A percentile compares a stretch with the other conserved stretches of the same genome.
These are phyloP conservation scores for Meloidogyne exigua DNA, from an alignment of 1,140 invertebrate species.

Conservation along the genomic window DNA sequence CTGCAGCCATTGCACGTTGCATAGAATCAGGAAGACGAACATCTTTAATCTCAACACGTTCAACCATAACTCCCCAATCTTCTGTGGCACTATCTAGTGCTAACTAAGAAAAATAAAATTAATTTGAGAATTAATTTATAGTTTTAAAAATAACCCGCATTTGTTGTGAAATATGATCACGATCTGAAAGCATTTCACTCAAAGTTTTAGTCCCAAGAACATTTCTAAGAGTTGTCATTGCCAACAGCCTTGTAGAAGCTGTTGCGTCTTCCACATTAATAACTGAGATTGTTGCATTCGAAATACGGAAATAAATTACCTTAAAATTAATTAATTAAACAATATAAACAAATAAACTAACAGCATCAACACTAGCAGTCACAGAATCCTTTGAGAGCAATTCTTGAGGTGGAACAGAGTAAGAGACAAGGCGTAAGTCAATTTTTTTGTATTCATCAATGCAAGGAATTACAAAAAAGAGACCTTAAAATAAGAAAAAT, in stretches of 20 bases:
- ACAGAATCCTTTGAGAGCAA: constrained; percentile 86
- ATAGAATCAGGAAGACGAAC: constrained; percentile 65
- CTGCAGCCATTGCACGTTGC: constrained; percentile 66
- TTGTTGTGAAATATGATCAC: constrained; percentile 82
- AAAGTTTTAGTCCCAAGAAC: constrained; percentile 82
- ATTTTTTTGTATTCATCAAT: constrained; percentile 82
- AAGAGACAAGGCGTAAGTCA: constrained; percentile 68
- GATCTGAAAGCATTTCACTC: constrained; percentile 82
- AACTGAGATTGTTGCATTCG: constrained; percentile 77
- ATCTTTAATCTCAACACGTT: constrained; percentile 83
- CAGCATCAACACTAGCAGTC: constrained; percentile 68
- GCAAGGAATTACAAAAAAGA: constrained; percentile 83
- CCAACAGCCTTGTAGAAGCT: constrained; percentile 78
- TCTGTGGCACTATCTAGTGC: constrained; percentile 71
- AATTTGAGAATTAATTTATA: too few relatives aligned
- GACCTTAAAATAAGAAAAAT: constrained; percentile 59
- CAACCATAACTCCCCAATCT: constrained; percentile 75
- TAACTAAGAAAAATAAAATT: constrained; percentile 39
- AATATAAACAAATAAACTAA: constrained; percentile 50
- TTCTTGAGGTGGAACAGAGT: constrained; percentile 71
- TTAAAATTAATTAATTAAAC: background rate
- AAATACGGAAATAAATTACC: constrained; percentile 74
- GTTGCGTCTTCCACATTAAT: constrained; percentile 79
- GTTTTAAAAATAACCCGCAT: constrained; percentile 67
- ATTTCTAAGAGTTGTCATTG: constrained; percentile 77